phyloP scores from a whole-genome alignment of 2,888 invertebrate genomes.

The Hyposoter dolosus region DNA sequence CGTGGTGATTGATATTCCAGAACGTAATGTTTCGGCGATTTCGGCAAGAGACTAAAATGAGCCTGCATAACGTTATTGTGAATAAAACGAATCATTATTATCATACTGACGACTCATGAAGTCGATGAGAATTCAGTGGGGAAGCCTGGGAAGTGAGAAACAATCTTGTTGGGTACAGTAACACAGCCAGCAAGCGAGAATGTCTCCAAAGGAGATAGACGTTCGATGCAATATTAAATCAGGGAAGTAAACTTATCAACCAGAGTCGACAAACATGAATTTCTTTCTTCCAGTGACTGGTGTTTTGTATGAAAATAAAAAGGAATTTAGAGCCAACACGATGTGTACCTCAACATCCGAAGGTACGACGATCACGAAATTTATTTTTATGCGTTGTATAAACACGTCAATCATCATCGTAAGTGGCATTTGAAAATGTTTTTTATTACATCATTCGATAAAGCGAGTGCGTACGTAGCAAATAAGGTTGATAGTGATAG shows the following conservation, averaged over 20 bases:
- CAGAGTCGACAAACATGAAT: not conserved
- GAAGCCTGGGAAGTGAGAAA: not conserved
- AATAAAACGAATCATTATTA: too few relatives aligned
- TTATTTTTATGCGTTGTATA: not conserved
- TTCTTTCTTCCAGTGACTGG: not conserved
- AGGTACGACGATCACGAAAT: not conserved
- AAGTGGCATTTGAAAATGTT: constrained; percentile 2
- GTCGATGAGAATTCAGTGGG: not conserved
- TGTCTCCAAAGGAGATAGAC: too few relatives aligned
- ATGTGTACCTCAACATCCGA: not conserved
- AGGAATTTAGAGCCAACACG: not conserved
- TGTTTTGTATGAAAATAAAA: not conserved
- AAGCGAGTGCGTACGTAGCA: constrained; percentile 22
- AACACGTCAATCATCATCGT: not conserved
- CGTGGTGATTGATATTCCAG: not conserved
- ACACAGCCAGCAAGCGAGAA: not conserved
- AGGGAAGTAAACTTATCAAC: not conserved
- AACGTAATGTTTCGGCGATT: not conserved
- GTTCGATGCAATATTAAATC: not conserved
- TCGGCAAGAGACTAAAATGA: not conserved
- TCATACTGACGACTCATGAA: not conserved
- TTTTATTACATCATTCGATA: constrained; percentile 4
- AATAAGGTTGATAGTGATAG: constrained; percentile 10
- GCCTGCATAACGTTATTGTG: not conserved
- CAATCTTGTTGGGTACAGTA: not conserved